Conservation (phyloP, 2,888 invertebrate species). For the Trichacis sp. region DNA sequence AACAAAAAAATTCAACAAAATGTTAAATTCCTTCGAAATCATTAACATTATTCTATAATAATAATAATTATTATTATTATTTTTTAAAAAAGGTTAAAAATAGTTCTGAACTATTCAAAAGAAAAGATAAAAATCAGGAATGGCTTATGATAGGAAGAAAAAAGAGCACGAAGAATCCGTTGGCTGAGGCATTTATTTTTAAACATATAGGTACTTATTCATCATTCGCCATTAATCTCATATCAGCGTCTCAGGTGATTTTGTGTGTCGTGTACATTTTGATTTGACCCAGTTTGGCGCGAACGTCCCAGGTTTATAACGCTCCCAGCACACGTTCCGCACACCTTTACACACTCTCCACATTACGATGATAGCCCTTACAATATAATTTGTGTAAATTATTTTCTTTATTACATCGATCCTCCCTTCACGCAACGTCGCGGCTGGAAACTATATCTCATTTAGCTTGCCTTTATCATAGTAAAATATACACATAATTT, state of each 20-base stretch:
- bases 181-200: conserved; percentile 43
- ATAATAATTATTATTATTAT: no score
- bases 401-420: conserved; percentile 44
- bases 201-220: conserved; percentile 42
- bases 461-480: conserved; percentile 51
- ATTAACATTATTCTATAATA: no score
- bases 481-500: conserved; percentile 61
- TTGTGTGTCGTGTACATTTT: conserved; percentile 20
- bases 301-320: conserved; percentile 38
- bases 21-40: no score
- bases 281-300: conserved; percentile 32
- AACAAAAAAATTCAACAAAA: no score
- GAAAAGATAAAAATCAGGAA: no score
- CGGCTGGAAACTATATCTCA: conserved; percentile 35
- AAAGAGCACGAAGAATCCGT: conserved; percentile 11
- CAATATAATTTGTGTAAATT: conserved; percentile 46
- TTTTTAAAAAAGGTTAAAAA: no score
- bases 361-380: conserved; percentile 50
- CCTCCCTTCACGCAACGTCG: conserved; percentile 36
- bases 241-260: conserved; percentile 36
- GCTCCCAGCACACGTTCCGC: conserved; percentile 39
- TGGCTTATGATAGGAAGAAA: no score
- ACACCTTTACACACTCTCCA: conserved; percentile 54
- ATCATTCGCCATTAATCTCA: conserved; percentile 32
- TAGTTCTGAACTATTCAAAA: no score